Evolutionary conservation across 2,113 vertebrate species (phyloP).

Genomic region (Engraulis encrasicolus): DNA sequence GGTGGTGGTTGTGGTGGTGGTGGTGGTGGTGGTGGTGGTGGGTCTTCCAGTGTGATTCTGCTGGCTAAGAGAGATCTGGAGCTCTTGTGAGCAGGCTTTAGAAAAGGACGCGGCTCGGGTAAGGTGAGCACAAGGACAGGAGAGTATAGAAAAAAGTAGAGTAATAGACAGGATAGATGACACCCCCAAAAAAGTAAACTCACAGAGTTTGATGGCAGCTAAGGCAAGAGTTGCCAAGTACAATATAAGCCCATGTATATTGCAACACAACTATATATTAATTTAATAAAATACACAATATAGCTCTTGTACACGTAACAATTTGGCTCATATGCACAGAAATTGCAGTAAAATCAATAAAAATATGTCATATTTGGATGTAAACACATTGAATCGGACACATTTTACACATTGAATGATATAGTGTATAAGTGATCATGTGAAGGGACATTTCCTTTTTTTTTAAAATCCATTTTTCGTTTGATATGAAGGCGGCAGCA

Average conservation of each 20-base stretch:
- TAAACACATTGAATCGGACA: slow-evolving; percentile 99
- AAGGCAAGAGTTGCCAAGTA: slow-evolving; percentile 99
- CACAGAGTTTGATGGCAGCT: slow-evolving; percentile 99
- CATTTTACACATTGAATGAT: slow-evolving; percentile 98
- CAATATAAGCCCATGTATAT: slow-evolving; percentile 99
- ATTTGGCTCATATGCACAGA: slow-evolving; percentile 99
- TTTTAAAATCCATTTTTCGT: slow-evolving; percentile 24
- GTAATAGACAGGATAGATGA: too few species aligned
- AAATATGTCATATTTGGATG: slow-evolving; percentile 95
- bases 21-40: neutral
- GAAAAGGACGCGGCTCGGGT: slow-evolving; percentile 47
- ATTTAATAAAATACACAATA: slow-evolving; percentile 99
- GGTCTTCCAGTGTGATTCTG: slow-evolving; percentile 58
- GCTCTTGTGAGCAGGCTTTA: slow-evolving; percentile 52
- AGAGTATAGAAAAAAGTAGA: neutral
- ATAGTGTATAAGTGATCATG: slow-evolving; percentile 87
- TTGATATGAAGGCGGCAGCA: slow-evolving; percentile 82
- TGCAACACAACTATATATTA: slow-evolving; percentile 99
- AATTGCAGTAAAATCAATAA: slow-evolving; percentile 99
- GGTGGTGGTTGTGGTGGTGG: neutral
- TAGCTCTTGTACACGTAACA: slow-evolving; percentile 99
- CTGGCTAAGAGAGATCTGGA: slow-evolving; percentile 84
- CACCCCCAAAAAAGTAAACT: slow-evolving; percentile 88
- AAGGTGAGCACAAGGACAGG: neutral
- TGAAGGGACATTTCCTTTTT: slow-evolving; percentile 91